Percentiles rank a stretch among this genome's conserved stretches.
phyloP scores from a whole-genome alignment of 2,113 vertebrate genomes.

The Cyprinodon brontotheroides region DNA sequence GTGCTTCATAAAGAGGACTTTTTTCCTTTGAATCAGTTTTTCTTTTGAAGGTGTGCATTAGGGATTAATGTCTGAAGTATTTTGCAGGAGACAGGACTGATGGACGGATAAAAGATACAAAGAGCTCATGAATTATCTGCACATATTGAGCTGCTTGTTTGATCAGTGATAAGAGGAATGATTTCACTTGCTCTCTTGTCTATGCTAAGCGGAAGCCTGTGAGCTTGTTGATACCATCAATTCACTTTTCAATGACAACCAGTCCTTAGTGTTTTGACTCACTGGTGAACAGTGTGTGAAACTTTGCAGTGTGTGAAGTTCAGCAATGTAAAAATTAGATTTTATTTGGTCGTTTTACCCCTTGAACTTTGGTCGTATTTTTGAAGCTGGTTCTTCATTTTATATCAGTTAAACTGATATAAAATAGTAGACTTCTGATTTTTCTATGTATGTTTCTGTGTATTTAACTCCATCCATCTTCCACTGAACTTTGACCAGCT shows the following conservation, averaged over 20 bases:
- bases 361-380: not conserved
- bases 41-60: constrained; percentile 58
- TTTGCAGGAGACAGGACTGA: constrained; percentile 69
- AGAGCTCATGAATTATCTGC: constrained; percentile 75
- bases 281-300: constrained; percentile 45
- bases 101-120: constrained; percentile 71
- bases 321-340: constrained; percentile 52
- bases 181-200: constrained; percentile 69
- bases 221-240: constrained; percentile 66
- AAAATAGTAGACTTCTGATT: too few species aligned
- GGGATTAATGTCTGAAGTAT: constrained; percentile 71
- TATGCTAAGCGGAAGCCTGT: constrained; percentile 45
- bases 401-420: not conserved
- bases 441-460: too few species aligned
- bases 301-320: constrained; percentile 58
- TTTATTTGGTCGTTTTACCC: constrained; percentile 6
- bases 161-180: constrained; percentile 74
- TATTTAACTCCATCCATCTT: too few species aligned
- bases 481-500: too few species aligned
- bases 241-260: constrained; percentile 69
- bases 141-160: constrained; percentile 75
- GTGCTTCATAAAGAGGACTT: constrained; percentile 20
- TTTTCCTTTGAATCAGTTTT: constrained; percentile 39
- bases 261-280: constrained; percentile 56
- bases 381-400: not conserved